Conservation (phyloP, 35 echinoderm and acorn worm species). For the Acanthaster planci region DNA sequence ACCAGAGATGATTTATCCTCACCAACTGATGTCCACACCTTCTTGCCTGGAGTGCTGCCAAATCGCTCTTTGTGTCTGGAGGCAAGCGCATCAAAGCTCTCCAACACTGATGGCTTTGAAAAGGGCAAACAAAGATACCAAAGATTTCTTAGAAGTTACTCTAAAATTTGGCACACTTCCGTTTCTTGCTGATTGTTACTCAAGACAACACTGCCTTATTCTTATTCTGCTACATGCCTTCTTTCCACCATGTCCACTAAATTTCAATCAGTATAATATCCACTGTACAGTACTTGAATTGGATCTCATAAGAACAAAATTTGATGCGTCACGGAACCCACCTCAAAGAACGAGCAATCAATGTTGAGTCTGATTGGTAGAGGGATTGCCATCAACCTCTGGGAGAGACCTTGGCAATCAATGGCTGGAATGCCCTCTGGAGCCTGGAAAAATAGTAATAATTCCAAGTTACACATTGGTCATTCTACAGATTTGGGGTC, state of each 20-base stretch:
- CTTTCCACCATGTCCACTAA: too few relatives aligned
- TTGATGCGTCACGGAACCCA: neutral
- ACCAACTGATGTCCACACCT: neutral
- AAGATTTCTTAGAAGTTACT: neutral
- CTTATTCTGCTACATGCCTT: too few relatives aligned
- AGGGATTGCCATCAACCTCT: neutral
- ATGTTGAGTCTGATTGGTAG: constrained; percentile 16
- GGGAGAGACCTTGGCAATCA: neutral
- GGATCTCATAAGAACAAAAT: too few relatives aligned
- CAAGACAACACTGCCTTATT: too few relatives aligned
- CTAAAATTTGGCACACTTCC: too few relatives aligned
- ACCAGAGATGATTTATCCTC: neutral
- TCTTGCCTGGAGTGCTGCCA: neutral
- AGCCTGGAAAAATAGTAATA: neutral
- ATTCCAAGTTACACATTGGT: too few relatives aligned
- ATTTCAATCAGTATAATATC: too few relatives aligned
- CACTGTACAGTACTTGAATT: too few relatives aligned
- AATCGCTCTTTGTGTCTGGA: neutral
- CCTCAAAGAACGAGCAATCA: neutral
- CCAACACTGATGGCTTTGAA: neutral
- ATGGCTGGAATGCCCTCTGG: neutral
- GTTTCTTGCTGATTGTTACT: too few relatives aligned
- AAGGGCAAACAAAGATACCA: neutral
- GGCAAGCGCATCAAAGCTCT: constrained; percentile 4
- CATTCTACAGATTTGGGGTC: too few relatives aligned